phyloP scores from a whole-genome alignment of 2,797 vertebrate genomes.

The Sebastes nivosus region DNA sequence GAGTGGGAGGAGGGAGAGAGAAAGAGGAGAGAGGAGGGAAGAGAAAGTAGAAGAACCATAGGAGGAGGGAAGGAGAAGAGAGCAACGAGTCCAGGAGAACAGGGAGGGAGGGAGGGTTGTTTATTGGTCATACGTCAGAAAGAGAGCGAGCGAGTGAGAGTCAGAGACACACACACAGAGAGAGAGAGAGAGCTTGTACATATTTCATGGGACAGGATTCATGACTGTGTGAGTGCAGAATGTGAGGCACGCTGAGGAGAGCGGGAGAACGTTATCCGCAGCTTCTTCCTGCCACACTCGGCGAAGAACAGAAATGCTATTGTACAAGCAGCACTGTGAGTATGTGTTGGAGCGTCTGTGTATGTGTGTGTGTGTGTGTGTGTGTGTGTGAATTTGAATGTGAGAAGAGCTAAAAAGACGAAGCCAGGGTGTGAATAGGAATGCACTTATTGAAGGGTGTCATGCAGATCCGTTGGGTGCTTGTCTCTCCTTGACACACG shows the following conservation, averaged over 20 bases:
- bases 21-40: constrained; percentile 39
- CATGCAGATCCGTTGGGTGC: constrained; percentile 59
- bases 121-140: constrained; percentile 72
- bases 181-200: constrained; percentile 54
- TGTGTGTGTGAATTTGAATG: neutral
- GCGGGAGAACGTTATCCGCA: constrained; percentile 73
- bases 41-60: constrained; percentile 63
- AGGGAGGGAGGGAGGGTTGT: constrained; percentile 62
- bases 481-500: constrained; percentile 39
- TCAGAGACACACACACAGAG: neutral
- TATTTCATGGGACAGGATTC: constrained; percentile 79
- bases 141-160: constrained; percentile 36
- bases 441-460: constrained; percentile 66
- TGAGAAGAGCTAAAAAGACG: constrained; percentile 38
- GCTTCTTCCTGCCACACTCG: constrained; percentile 76
- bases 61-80: constrained; percentile 52
- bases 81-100: constrained; percentile 53
- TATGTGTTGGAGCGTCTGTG: constrained; percentile 61
- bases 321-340: constrained; percentile 79
- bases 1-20: constrained; percentile 55
- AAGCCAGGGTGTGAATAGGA: constrained; percentile 66
- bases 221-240: constrained; percentile 76
- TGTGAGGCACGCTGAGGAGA: constrained; percentile 75
- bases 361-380: constrained; percentile 21
- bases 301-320: constrained; percentile 83